phyloP scores from a whole-genome alignment of 2,113 vertebrate species.

The Vulpes vulpes region DNA sequence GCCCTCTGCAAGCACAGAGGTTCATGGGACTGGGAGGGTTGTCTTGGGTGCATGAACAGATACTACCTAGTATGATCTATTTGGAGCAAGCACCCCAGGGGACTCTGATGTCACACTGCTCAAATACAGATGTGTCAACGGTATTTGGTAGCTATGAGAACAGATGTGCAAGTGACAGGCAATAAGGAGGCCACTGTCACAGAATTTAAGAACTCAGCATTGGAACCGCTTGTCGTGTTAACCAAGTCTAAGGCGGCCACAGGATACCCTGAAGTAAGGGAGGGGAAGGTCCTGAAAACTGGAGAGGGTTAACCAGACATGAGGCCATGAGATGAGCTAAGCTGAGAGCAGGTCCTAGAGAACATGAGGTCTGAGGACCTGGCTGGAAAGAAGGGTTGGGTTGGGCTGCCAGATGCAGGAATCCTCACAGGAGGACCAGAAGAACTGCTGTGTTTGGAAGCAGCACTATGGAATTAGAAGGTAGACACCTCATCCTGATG shows the following conservation, averaged over 20 bases:
- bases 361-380: background rate
- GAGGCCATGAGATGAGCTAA: background rate
- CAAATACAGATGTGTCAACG: background rate
- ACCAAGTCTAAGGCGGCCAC: background rate
- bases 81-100: background rate
- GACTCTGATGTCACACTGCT: background rate
- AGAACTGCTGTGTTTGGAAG: background rate
- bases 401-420: background rate
- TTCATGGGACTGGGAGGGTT: fast-evolving
- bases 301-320: background rate
- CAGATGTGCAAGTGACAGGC: background rate
- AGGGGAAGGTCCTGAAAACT: background rate
- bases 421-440: background rate
- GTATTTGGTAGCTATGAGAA: background rate
- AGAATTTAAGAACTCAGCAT: background rate
- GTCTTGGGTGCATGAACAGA: background rate
- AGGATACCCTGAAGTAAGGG: background rate
- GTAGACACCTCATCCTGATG: background rate
- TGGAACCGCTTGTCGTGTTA: background rate
- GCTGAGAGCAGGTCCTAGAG: background rate
- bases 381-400: background rate
- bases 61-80: background rate
- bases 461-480: background rate
- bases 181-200: background rate
- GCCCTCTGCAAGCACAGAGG: background rate